Evolutionary conservation across 2,113 vertebrate species (phyloP).

Genomic region (Chlamydotis undulata): DNA sequence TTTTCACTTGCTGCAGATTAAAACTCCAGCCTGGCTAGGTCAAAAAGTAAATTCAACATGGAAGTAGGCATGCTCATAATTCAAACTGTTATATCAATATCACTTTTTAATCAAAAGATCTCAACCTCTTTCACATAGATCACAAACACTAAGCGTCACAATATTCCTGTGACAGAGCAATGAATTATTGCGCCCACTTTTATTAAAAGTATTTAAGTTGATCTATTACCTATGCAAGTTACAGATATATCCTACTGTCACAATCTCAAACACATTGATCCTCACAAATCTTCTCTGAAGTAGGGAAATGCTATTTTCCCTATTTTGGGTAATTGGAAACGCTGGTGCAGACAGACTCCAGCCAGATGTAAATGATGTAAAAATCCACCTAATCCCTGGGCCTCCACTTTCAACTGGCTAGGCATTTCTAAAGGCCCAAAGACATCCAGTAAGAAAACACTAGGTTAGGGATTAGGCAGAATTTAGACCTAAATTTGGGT

Average conservation of each 20-base stretch:
- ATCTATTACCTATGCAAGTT: conserved; percentile 40
- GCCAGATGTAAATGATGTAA: background rate
- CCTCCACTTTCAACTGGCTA: background rate
- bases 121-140: conserved; percentile 29
- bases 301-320: background rate
- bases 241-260: conserved; percentile 18
- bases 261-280: conserved; percentile 4
- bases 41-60: background rate
- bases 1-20: fast-evolving
- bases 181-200: conserved; percentile 27
- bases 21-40: background rate
- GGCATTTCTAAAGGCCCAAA: background rate
- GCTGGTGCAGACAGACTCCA: background rate
- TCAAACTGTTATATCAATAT: background rate
- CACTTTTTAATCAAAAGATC: conserved; percentile 55
- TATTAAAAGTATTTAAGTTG: conserved; percentile 43
- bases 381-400: background rate
- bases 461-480: background rate
- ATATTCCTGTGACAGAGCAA: background rate
- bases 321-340: conserved; percentile 15
- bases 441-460: background rate
- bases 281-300: conserved; percentile 34
- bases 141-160: background rate
- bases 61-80: background rate
- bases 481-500: background rate